Evolutionary conservation across 2,113 vertebrate species (phyloP), one percentile per base, ranked within the genome.

Genomic region (Emydocephalus ijimae): DNA sequence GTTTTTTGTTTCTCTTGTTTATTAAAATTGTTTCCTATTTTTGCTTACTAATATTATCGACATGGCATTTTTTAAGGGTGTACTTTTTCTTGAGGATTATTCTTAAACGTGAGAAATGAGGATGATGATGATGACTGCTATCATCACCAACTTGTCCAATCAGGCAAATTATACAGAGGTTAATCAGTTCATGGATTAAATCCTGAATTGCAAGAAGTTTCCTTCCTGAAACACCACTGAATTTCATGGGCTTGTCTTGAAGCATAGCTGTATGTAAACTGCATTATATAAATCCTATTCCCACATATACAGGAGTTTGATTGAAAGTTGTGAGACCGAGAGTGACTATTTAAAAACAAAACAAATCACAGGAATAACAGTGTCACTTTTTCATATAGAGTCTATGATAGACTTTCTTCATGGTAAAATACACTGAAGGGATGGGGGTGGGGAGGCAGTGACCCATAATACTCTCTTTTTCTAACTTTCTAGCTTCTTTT

Each of bases 1-100:
- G 99, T 29, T 90, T 61, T 89, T 90, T 26, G 6, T 99, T 99
- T 98, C 74, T 81, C 74, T 98, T 98, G 98, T 98, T 98, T 98
- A 98, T 98, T 98, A 98, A 99, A 99, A 98, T 99, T 98, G 98
- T 99, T 99, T 99, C 98, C 98, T 99, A 99, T 99, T 99, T 59
- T 99, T 99, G 99, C 99, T 99, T 99, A 99, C 99, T 99, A 99
- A 99, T 99, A 98, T 99, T 98, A 99, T 98, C 98, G 98, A 99
- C 98, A 99, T 99, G 98, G 98, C 98, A 98, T 98, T 98, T 97
- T 97, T 98, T 97, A 98, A 94, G 97, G 97, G 91, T 96, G 92
- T 94, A 3, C 94, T 64, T 96, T 24, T 95, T 97, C 85, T 97
- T 96, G 89, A 85, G 91, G 96, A 94, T 95, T 69, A 15, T 69